These are phyloP conservation scores for Sminthurides aquaticus DNA, from an alignment of 2,888 invertebrate genomes.

Conservation along the genomic window DNA sequence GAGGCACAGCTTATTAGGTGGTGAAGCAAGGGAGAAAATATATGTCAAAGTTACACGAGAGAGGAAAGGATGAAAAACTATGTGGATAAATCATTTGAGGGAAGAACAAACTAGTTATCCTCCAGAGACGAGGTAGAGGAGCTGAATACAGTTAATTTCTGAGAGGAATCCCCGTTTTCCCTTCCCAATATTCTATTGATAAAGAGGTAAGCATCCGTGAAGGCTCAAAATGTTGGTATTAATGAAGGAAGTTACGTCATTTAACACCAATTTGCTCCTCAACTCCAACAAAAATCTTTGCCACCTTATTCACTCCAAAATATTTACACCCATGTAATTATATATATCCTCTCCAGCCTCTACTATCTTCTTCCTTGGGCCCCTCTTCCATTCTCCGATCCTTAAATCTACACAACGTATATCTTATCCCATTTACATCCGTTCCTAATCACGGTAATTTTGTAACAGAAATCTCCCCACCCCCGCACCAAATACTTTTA, in stretches of 20 bases:
- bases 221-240: constrained; percentile 19
- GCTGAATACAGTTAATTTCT: background rate
- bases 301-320: background rate
- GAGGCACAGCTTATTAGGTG: no score
- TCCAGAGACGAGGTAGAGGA: background rate
- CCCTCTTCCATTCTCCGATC: no score
- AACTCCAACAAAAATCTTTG: background rate
- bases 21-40: no score
- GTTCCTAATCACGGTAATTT: background rate
- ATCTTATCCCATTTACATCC: background rate
- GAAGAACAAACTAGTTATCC: background rate
- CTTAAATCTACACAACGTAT: no score
- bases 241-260: constrained; percentile 26
- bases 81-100: background rate
- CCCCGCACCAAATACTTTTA: background rate
- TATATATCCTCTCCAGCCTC: background rate
- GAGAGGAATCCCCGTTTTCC: background rate
- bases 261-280: constrained; percentile 10
- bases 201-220: constrained; percentile 16
- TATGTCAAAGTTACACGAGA: background rate
- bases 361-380: no score
- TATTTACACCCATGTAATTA: background rate
- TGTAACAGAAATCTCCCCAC: background rate
- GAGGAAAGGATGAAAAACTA: no score
- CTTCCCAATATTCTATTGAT: constrained; percentile 2